Base-by-base conservation (phyloP, 2,113 vertebrate genomes). In the Myotis lucifugus region DNA sequence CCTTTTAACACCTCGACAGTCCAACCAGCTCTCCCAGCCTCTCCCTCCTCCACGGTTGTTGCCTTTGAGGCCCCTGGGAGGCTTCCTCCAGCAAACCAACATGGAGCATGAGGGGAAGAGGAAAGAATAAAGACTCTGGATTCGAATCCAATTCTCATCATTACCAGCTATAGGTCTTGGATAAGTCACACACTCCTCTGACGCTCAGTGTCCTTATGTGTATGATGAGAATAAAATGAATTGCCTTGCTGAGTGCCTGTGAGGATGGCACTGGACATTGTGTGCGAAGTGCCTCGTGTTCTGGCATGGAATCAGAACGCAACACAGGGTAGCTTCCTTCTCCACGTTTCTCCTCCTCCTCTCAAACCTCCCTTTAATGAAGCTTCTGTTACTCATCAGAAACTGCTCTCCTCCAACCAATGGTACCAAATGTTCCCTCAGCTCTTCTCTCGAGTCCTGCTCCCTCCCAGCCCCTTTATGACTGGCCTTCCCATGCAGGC, bases 101-200 rank as follows among this genome's bases (percentile, higher is more conserved):
- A 23, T 42, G 50, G 70, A 4, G 42, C 13, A 25, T 69, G 18
- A 50, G 21, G 29, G 46, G 10, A 32, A 70, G 56, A 78, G 37
- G 50, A 85, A 95, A 96, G 89, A 93, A 83, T 64, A 78, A 77
- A 91, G 54, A 14, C 48, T 77, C 72, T 88, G 85, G 46, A 67
- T 91, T 82, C 42, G 17, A 85, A 91, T 56, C 48, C 42, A 46
- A 2, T 54, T 90, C 27, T 50, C 64, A 13, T 50, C 48, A 64
- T 56, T 82, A 25, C 69, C 29, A 74, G 59, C 34, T 64, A 17
- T 5, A 40, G 54, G 73, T 52, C 59, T 79, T 77, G 85, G 52
- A 19, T 59, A 67, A 76, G 66, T 21, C 37, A 40, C 50, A 40
- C 61, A 64, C 18, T 76, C 37, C 14, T 50, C 69, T 86, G 87